Evolutionary conservation across 2,888 invertebrate genomes (phyloP), one percentile per base, ranked within the genome.

Genomic region (Lampropteryx suffumata): DNA sequence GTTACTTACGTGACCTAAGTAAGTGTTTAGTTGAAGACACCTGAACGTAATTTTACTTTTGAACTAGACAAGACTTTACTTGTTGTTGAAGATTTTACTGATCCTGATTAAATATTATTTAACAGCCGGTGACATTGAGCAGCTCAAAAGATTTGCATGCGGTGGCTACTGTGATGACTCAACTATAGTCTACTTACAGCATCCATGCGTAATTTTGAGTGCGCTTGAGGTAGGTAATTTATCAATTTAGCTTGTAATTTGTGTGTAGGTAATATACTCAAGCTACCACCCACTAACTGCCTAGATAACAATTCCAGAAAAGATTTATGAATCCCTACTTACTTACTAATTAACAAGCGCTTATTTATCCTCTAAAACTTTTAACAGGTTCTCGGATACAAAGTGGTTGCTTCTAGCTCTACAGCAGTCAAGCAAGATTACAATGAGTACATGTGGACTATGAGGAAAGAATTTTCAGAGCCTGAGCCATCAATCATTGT

Each of bases 371-470:
- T 17, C 7, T 24, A 24, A 21, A 21, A 2, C 2, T 21, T 47
- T 60, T 82, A 77, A 35, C 73, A 93, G 93, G 96, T 96, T 52
- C 91, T 97, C 64, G 96, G 96, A 40, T 97, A 96, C 84, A 95
- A 95, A 86, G 96, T 97, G 46, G 96, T 97, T 40, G 96, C 96
- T 49, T 96, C 96, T 10, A 96, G 96, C 57, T 95, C 95, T 47
- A 95, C 96, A 43, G 94, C 95, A 56, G 95, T 96, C 14, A 96
- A 96, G 80, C 96, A 96, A 83, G 96, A 96, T 77, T 95, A 96
- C 76, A 96, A 96, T 91, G 96, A 97, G 78, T 96, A 96, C 71
- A 96, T 96, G 95, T 97, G 97, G 97, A 97, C 97, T 84, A 95
- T 97, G 95, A 94, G 96, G 91, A 96, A 95, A 80, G 96, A 96